Conservation (phyloP, 1,140 invertebrate species). For the Brevipalpus yothersi region DNA sequence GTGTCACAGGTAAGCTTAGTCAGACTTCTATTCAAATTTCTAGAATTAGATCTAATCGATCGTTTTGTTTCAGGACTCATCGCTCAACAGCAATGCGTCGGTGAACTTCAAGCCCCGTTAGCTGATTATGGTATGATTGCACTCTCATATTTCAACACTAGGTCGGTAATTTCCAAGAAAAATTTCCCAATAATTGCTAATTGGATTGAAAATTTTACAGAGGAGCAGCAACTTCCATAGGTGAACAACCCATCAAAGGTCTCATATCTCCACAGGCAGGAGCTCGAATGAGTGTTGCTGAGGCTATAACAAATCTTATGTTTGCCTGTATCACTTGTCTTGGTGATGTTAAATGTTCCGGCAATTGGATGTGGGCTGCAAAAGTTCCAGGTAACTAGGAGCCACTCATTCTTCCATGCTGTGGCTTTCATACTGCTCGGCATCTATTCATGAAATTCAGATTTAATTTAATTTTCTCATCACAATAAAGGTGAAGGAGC, state of each 20-base stretch:
- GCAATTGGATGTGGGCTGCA: constrained; percentile 98
- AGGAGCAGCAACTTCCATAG: constrained; percentile 77
- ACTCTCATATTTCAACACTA: constrained; percentile 32
- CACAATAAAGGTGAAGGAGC: constrained; percentile 45
- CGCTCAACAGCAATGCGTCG: constrained; percentile 81
- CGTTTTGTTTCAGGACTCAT: background rate
- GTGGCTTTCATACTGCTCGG: background rate
- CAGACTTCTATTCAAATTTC: background rate
- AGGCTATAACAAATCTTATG: constrained; percentile 81
- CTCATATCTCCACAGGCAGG: constrained; percentile 50
- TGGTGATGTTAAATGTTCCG: constrained; percentile 75
- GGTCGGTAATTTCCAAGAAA: background rate
- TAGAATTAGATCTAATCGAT: background rate
- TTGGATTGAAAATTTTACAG: background rate
- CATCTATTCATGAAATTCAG: background rate
- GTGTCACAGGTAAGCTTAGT: constrained; percentile 62
- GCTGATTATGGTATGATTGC: constrained; percentile 84
- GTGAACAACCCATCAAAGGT: constrained; percentile 87
- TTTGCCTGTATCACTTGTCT: constrained; percentile 26
- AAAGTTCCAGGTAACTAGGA: constrained; percentile 41
- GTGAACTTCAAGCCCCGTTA: constrained; percentile 76
- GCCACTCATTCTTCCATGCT: background rate
- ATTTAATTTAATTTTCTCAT: background rate
- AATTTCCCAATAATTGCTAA: background rate
- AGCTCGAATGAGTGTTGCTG: constrained; percentile 74